phyloP scores from a whole-genome alignment of 2,797 vertebrate genomes.

The Oreochromis grahami region DNA sequence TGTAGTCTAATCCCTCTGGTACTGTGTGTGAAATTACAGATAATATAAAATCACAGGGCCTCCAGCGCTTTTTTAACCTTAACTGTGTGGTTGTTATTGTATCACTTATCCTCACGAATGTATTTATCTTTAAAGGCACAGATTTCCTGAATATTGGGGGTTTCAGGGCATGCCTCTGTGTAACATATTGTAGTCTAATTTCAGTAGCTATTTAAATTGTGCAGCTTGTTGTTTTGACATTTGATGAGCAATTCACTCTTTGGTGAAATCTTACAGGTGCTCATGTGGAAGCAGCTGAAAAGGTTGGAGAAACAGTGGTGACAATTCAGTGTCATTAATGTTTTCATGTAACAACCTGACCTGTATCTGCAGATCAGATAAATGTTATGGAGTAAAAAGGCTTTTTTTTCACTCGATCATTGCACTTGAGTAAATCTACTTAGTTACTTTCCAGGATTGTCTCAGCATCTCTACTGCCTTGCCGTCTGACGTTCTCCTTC shows the following conservation, averaged over 20 bases:
- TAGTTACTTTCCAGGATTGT: not conserved
- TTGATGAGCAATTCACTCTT: not conserved
- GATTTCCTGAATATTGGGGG: not conserved
- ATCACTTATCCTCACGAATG: not conserved
- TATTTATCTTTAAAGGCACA: not conserved
- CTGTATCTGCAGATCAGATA: not conserved
- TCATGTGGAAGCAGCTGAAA: not conserved
- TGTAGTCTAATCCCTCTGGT: not conserved
- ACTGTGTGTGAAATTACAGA: not conserved
- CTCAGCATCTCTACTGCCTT: not conserved
- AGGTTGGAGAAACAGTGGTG: not conserved
- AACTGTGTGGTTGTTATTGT: not conserved
- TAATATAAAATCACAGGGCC: not conserved
- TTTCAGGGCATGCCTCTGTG: not conserved
- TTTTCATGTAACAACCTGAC: not conserved
- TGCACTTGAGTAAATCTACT: not conserved
- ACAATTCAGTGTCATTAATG: not conserved
- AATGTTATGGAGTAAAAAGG: not conserved
- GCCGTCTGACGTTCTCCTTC: conserved; percentile 43
- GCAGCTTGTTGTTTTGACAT: not conserved
- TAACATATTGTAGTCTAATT: not conserved
- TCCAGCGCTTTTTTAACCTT: not conserved
- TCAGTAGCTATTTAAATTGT: not conserved
- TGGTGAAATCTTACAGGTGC: not conserved
- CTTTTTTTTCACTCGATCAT: not conserved